Evolutionary conservation across 2,888 invertebrate genomes (phyloP).

Genomic region (Eupithecia pulchellata): DNA sequence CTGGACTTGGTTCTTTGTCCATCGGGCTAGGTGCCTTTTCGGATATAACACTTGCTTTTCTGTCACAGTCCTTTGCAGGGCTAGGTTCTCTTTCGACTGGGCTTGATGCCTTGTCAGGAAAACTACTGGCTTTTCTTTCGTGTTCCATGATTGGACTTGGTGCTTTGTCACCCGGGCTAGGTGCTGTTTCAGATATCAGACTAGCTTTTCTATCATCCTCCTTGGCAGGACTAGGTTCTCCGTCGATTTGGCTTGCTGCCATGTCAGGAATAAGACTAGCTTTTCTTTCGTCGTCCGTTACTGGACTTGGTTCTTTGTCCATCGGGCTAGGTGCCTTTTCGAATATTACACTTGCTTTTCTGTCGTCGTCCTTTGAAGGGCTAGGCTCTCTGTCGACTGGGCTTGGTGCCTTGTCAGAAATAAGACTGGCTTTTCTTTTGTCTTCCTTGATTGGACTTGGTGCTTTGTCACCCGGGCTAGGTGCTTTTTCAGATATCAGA

Average conservation of each 20-base stretch:
- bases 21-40: slow-evolving; percentile 13
- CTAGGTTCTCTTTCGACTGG: slow-evolving; percentile 6
- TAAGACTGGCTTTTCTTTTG: slow-evolving; percentile 20
- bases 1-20: slow-evolving; percentile 2
- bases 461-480: slow-evolving; percentile 9
- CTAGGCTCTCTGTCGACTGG: slow-evolving; percentile 7
- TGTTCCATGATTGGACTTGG: slow-evolving; percentile 19
- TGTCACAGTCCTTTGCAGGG: slow-evolving; percentile 8
- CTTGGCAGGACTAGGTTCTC: slow-evolving; percentile 19
- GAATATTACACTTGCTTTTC: slow-evolving; percentile 14
- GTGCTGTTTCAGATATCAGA: not conserved
- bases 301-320: slow-evolving; percentile 4
- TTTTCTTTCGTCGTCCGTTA: slow-evolving; percentile 11
- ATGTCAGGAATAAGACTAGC: slow-evolving; percentile 9
- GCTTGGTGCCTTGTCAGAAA: slow-evolving; percentile 18
- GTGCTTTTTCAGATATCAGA: not conserved
- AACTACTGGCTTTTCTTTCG: slow-evolving; percentile 9
- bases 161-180: slow-evolving; percentile 18
- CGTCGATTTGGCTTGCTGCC: too few species aligned
- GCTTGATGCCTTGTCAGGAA: slow-evolving; percentile 9
- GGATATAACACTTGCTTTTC: slow-evolving; percentile 12
- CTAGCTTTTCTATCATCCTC: slow-evolving; percentile 24
- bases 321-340: slow-evolving; percentile 35
- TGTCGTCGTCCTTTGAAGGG: slow-evolving; percentile 26
- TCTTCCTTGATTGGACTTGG: slow-evolving; percentile 31